Percentiles rank a stretch among this genome's conserved stretches.
Conservation (phyloP, 2,888 invertebrate species). For the Rhagonycha fulva region DNA sequence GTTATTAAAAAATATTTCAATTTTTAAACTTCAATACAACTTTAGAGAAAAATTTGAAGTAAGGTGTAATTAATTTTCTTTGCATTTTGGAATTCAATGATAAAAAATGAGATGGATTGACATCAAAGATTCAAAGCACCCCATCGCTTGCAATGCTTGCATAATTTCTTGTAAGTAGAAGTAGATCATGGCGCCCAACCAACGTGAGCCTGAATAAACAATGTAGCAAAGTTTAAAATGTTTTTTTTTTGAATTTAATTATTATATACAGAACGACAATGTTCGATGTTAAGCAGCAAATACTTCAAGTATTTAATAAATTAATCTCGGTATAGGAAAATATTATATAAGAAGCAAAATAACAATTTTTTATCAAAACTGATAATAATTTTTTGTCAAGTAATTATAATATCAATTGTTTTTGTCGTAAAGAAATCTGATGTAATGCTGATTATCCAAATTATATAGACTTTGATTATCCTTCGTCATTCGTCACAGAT, state of each 20-base stretch:
- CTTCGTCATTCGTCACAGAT: neutral
- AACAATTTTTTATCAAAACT: neutral
- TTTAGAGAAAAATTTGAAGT: neutral
- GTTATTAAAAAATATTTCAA: neutral
- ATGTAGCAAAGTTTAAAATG: neutral
- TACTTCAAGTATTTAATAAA: neutral
- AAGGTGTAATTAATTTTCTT: neutral
- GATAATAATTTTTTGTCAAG: neutral
- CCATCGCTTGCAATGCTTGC: too few relatives aligned
- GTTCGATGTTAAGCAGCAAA: too few relatives aligned
- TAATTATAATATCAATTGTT: neutral
- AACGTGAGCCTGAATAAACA: too few relatives aligned
- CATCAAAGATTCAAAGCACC: neutral
- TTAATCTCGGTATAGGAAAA: neutral
- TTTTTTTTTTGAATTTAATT: neutral
- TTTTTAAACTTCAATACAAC: neutral
- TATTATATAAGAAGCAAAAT: neutral
- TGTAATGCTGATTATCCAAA: neutral
- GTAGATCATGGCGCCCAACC: neutral
- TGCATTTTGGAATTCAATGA: neutral
- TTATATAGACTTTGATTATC: neutral
- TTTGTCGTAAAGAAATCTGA: neutral
- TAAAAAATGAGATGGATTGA: neutral
- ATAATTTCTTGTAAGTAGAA: neutral
- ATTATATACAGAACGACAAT: too few relatives aligned